A percentile compares a stretch with the other conserved stretches of the same genome.
Conservation (phyloP, 2,797 vertebrate species). For the Coregonus suidteri region DNA sequence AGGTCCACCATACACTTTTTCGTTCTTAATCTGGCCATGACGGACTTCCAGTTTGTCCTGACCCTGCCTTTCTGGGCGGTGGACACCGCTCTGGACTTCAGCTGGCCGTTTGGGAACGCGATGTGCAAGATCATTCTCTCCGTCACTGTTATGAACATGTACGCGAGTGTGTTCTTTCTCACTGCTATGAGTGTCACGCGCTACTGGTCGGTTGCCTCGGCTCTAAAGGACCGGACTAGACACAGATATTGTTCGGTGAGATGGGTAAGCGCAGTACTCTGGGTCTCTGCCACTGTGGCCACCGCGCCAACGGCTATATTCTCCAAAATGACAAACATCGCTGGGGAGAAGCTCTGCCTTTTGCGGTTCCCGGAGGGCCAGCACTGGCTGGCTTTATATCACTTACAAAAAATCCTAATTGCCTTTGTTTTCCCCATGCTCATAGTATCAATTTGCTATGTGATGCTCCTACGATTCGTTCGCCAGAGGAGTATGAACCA, state of each 20-base stretch:
- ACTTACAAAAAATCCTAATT: slow-evolving; percentile 73
- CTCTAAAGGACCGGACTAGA: slow-evolving; percentile 64
- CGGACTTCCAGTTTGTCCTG: slow-evolving; percentile 77
- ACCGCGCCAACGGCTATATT: slow-evolving; percentile 68
- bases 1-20: slow-evolving; percentile 73
- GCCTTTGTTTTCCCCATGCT: slow-evolving; percentile 75
- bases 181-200: slow-evolving; percentile 77
- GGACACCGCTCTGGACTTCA: slow-evolving; percentile 75
- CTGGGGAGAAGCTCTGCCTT: slow-evolving; percentile 71
- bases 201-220: slow-evolving; percentile 75
- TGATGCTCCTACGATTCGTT: slow-evolving; percentile 67
- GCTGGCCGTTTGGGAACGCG: slow-evolving; percentile 75
- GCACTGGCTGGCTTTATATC: slow-evolving; percentile 69
- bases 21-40: slow-evolving; percentile 73
- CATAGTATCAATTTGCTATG: slow-evolving; percentile 71
- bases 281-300: slow-evolving; percentile 66
- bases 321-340: slow-evolving; percentile 59
- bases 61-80: slow-evolving; percentile 77
- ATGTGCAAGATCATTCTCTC: slow-evolving; percentile 74
- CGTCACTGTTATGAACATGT: slow-evolving; percentile 76
- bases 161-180: slow-evolving; percentile 77
- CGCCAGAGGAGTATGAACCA: slow-evolving; percentile 71
- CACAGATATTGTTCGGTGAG: slow-evolving; percentile 61
- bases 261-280: slow-evolving; percentile 68
- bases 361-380: slow-evolving; percentile 67